These are phyloP conservation scores for Prionace glauca DNA, from an alignment of 2,797 vertebrate genomes.

Conservation along the genomic window DNA sequence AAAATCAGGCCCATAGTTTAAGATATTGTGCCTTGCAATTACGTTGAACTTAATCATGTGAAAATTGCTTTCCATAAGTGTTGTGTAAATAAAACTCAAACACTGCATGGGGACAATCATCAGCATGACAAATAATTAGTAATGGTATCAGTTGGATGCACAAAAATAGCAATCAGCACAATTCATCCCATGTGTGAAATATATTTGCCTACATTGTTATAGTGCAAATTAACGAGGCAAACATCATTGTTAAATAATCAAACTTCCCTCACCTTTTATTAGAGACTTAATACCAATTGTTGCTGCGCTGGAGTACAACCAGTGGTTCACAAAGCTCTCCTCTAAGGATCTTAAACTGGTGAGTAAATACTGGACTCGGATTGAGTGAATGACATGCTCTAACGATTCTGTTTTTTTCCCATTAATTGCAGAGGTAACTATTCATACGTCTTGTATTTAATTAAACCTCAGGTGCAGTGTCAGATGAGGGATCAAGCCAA, in stretches of 20 bases:
- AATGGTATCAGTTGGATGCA: background rate
- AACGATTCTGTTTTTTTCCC: background rate
- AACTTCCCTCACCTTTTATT: constrained; percentile 44
- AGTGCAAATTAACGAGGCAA: background rate
- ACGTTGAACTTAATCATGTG: background rate
- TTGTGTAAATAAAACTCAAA: background rate
- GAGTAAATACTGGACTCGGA: constrained; percentile 50
- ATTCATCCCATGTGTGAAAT: background rate
- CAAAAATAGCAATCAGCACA: background rate
- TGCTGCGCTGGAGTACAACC: constrained; percentile 91
- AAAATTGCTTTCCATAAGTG: background rate
- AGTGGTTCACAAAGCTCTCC: constrained; percentile 94
- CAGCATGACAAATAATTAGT: background rate
- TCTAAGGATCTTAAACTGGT: constrained; percentile 94
- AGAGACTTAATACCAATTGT: constrained; percentile 96
- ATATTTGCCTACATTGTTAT: background rate
- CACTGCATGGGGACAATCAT: background rate
- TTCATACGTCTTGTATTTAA: background rate
- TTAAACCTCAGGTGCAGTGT: background rate
- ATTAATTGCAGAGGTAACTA: background rate
- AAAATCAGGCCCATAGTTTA: background rate
- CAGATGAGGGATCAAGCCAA: background rate
- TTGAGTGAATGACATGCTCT: background rate
- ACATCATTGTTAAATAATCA: background rate
- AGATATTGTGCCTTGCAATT: background rate